Base-by-base conservation (phyloP, 2,888 invertebrate genomes). In the Panzeria rudis region DNA sequence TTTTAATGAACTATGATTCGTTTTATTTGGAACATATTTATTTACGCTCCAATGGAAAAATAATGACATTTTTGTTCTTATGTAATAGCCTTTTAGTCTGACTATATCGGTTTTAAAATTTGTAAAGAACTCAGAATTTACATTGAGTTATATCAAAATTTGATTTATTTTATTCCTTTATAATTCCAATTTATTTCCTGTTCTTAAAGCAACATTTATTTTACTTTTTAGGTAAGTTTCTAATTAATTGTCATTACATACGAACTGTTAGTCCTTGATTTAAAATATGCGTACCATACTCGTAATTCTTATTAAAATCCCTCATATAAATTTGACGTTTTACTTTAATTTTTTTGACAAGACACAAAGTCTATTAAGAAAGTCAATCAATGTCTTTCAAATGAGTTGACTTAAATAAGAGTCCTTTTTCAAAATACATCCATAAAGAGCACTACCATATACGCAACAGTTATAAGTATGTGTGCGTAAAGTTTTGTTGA, bases 311-410 rank as follows among this genome's bases (percentile, higher is more conserved):
- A 78, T 75, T 69, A 59, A 76, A 82, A 82, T 75, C 75, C 61
- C 52, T 79, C 50, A 75, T 66, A 79, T 15, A 82, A 82, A 47
- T 79, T 79, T 82, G 85, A 82, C 82, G 66, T 85, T 85, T 78
- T 66, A 75, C 78, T 82, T 82, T 75, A 79, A 85, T 82, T 81
- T 76, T 90, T 89, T 89, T 90, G 90, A 90, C 90, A 90, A 89
- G 91, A 90, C 89, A 87, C 88, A 90, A 90, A 90, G 91, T 91
- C 90, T 90, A 91, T 90, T 91, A 91, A 91, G 90, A 91, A 91
- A 91, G 92, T 91, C 91, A 91, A 92, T 91, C 92, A 91, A 91
- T 90, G 92, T 92, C 92, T 90, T 88, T 90, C 91, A 89, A 88
- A 89, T 89, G 88, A 89, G 89, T 88, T 89, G 90, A 88, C 89